phyloP scores from a whole-genome alignment of 2,888 invertebrate species.

The Helicoverpa assulta region DNA sequence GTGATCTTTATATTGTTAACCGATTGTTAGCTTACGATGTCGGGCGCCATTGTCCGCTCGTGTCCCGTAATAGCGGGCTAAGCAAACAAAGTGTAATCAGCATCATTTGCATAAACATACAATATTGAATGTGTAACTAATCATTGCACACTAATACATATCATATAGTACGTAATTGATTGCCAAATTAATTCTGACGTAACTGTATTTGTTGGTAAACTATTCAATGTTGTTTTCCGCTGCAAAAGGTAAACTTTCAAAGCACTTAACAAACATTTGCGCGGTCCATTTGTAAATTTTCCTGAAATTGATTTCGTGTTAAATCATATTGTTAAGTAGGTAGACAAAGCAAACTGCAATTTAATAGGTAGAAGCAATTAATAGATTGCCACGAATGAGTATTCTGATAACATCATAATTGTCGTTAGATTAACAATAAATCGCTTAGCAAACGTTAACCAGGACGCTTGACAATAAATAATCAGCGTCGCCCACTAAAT shows the following conservation, averaged over 20 bases:
- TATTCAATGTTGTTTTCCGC: conserved; percentile 14
- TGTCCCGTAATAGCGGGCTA: conserved; percentile 65
- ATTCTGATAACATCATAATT: conserved; percentile 48
- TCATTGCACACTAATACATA: conserved; percentile 63
- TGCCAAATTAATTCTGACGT: conserved; percentile 20
- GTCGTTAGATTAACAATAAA: conserved; percentile 74
- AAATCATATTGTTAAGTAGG: neutral
- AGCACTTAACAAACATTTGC: conserved; percentile 1
- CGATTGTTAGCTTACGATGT: conserved; percentile 53
- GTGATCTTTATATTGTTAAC: conserved; percentile 51
- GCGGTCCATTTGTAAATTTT: neutral
- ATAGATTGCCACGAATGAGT: conserved; percentile 33
- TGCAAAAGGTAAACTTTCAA: conserved; percentile 12
- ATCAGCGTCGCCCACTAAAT: conserved; percentile 86
- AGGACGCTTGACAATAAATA: conserved; percentile 81
- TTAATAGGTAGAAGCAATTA: conserved; percentile 31
- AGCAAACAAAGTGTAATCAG: conserved; percentile 76
- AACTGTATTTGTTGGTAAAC: conserved; percentile 18
- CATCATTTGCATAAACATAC: conserved; percentile 76
- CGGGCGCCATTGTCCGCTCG: conserved; percentile 45
- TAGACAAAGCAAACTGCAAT: conserved; percentile 19
- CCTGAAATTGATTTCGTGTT: neutral
- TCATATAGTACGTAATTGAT: conserved; percentile 40
- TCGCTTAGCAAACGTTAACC: conserved; percentile 74
- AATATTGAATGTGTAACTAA: conserved; percentile 69